A percentile compares a stretch with the other conserved stretches of the same genome.
phyloP scores from a whole-genome alignment of 2,888 invertebrate species.

The Caenorhabditis plicata region DNA sequence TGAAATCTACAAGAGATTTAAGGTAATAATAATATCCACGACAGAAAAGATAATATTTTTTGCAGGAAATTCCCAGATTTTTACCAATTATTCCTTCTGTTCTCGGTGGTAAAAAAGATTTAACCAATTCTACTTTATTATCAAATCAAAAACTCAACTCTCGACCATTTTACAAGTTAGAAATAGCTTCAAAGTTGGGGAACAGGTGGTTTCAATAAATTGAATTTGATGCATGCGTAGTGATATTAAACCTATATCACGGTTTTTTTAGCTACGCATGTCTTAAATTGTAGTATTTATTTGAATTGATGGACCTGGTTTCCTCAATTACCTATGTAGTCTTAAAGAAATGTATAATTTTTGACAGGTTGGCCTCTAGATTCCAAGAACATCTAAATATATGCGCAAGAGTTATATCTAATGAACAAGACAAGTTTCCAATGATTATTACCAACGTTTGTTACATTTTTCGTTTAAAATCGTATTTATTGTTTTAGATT shows the following conservation, averaged over 20 bases:
- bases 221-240: too few relatives aligned
- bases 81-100: conserved; percentile 44
- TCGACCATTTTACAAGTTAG: conserved; percentile 32
- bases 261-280: too few relatives aligned
- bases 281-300: too few relatives aligned
- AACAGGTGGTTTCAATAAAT: too few relatives aligned
- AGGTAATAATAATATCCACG: too few relatives aligned
- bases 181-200: too few relatives aligned
- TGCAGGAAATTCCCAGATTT: conserved; percentile 48
- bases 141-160: conserved; percentile 26
- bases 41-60: neutral
- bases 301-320: too few relatives aligned
- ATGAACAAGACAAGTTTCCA: conserved; percentile 45
- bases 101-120: conserved; percentile 32
- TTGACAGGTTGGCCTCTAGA: conserved; percentile 43
- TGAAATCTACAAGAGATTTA: conserved; percentile 38
- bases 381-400: conserved; percentile 52
- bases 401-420: conserved; percentile 40
- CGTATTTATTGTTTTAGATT: conserved; percentile 6
- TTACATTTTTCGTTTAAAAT: too few relatives aligned
- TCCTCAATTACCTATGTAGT: neutral
- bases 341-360: too few relatives aligned
- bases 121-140: conserved; percentile 1
- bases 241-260: too few relatives aligned
- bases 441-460: conserved; percentile 37